Base-by-base conservation (phyloP, 2,797 vertebrate species). In the Brachyalestes nurse region DNA sequence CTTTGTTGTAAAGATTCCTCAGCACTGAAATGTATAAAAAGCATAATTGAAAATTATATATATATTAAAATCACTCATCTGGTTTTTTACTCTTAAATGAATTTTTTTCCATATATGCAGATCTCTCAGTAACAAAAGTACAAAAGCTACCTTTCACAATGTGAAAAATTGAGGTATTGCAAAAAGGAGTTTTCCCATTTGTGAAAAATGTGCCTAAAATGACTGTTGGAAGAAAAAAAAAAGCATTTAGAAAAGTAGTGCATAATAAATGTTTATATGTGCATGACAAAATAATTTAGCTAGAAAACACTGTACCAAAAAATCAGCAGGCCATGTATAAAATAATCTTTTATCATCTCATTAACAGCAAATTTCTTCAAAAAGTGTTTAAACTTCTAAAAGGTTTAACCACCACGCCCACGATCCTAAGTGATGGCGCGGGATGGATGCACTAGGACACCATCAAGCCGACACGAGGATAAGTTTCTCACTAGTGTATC, bases 111-210 rank as follows among this genome's bases (percentile, higher is more conserved):
- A 93, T 99, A 99, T 98, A 99, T 97, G 97, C 97, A 99, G 97
- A 99, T 99, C 97, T 99, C 96, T 98, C 97, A 97, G 97, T 98
- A 99, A 99, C 98, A 99, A 99, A 99, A 99, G 97, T 99, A 99
- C 97, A 99, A 99, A 99, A 99, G 97, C 97, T 99, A 99, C 97
- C 98, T 98, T 99, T 98, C 97, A 98, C 97, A 99, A 99, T 98
- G 98, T 99, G 98, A 99, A 99, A 99, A 99, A 99, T 99, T 99
- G 98, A 99, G 97, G 98, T 99, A 99, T 99, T 99, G 98, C 97
- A 99, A 99, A 99, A 99, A 99, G 97, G 98, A 99, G 97, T 97
- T 98, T 98, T 97, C 97, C 97, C 97, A 97, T 98, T 97, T 97
- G 97, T 99, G 98, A 99, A 99, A 99, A 99, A 98, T 99, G 97